Conservation (phyloP, 2,888 invertebrate genomes). For the Vesta saturnalis region DNA sequence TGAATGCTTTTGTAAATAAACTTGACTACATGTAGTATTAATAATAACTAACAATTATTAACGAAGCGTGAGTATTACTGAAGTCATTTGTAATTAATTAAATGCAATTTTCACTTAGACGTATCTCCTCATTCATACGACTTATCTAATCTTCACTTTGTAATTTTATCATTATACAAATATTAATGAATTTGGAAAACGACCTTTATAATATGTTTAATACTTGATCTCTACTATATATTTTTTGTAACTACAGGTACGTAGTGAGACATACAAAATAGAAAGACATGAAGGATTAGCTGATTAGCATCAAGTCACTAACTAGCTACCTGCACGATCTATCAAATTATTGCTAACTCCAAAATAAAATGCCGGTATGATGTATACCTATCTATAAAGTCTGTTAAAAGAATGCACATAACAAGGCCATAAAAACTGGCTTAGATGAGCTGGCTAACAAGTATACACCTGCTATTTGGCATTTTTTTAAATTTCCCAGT, state of each 20-base stretch:
- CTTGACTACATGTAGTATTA: background rate
- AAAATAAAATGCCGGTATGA: too few relatives aligned
- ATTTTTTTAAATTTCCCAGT: background rate
- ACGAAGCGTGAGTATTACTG: background rate
- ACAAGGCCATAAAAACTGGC: slow-evolving; percentile 21
- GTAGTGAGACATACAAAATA: too few relatives aligned
- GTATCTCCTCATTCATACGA: too few relatives aligned
- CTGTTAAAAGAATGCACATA: slow-evolving; percentile 20
- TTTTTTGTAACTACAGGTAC: too few relatives aligned
- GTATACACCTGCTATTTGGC: slow-evolving; percentile 16
- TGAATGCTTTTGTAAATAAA: background rate
- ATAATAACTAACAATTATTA: background rate
- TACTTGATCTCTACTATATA: too few relatives aligned
- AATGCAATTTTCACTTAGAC: background rate
- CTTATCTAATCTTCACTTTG: background rate
- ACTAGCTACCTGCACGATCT: too few relatives aligned
- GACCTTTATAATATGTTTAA: too few relatives aligned
- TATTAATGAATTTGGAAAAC: background rate
- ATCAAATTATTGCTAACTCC: too few relatives aligned
- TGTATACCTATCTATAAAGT: too few relatives aligned
- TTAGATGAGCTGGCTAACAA: slow-evolving; percentile 10
- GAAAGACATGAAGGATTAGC: too few relatives aligned
- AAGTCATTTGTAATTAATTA: too few relatives aligned
- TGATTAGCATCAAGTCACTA: too few relatives aligned
- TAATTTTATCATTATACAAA: background rate